Evolutionary conservation across 2,888 invertebrate genomes (phyloP).

Genomic region (Pristionchus fissidentatus): DNA sequence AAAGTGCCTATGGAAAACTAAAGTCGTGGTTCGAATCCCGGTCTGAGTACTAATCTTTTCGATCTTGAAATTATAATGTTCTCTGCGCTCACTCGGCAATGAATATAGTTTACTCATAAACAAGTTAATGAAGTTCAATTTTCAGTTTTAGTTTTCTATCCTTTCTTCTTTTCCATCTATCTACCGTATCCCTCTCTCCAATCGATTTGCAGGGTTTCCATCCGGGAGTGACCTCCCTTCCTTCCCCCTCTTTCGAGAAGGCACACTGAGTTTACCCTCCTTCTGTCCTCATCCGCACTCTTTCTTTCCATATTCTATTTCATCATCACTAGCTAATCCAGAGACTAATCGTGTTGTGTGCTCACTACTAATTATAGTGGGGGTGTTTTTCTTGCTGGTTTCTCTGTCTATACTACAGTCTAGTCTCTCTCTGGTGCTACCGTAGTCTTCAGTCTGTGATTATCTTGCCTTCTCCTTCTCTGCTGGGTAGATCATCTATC

Average conservation of each 20-base stretch:
- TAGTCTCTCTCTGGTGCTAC: conserved; percentile 5
- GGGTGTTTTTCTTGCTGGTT: conserved; percentile 11
- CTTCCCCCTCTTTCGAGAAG: conserved; percentile 17
- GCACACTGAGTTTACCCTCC: conserved; percentile 30
- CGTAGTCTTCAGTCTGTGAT: background rate
- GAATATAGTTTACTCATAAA: too few relatives aligned
- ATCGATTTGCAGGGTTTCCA: conserved; percentile 37
- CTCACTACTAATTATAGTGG: conserved; percentile 11
- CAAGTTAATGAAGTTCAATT: too few relatives aligned
- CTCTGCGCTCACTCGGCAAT: background rate
- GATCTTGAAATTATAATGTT: conserved; percentile 14
- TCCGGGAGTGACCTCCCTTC: background rate
- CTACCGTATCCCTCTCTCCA: background rate
- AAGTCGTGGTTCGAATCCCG: background rate
- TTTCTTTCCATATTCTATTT: background rate
- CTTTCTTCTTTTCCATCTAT: conserved; percentile 16
- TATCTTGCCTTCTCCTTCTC: background rate
- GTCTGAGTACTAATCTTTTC: background rate
- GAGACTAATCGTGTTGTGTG: conserved; percentile 39
- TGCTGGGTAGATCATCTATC: conserved; percentile 30
- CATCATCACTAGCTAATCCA: conserved; percentile 2
- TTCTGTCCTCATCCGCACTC: conserved; percentile 24
- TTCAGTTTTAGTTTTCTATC: conserved; percentile 26
- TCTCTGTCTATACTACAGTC: background rate
- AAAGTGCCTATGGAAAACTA: background rate